A percentile compares a stretch with the other conserved stretches of the same genome.
These are phyloP conservation scores for Lucifuga dentata DNA, from an alignment of 2,113 vertebrate species.

Conservation along the genomic window DNA sequence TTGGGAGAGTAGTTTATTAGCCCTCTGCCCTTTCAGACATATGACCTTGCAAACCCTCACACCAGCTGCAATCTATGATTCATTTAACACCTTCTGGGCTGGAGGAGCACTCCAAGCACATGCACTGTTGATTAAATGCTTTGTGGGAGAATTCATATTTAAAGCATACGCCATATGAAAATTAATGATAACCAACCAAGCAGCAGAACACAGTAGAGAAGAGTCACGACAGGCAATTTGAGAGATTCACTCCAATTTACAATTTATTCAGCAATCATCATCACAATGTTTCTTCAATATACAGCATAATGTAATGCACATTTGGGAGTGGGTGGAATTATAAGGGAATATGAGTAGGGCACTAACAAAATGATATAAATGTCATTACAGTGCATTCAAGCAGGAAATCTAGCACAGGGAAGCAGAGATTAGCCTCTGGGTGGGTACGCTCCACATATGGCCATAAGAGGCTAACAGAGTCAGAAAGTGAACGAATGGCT, in stretches of 20 bases:
- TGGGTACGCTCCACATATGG: conserved; percentile 68
- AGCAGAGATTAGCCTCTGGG: conserved; percentile 75
- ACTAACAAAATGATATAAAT: conserved; percentile 77
- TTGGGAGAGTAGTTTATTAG: conserved; percentile 70
- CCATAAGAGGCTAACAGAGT: conserved; percentile 67
- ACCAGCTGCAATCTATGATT: conserved; percentile 78
- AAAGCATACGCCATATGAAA: conserved; percentile 76
- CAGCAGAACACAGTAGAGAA: conserved; percentile 61
- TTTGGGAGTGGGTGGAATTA: conserved; percentile 72
- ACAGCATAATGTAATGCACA: conserved; percentile 68
- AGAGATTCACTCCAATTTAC: conserved; percentile 69
- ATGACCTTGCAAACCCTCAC: conserved; percentile 71
- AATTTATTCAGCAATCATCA: conserved; percentile 75
- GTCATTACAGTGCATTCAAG: conserved; percentile 81
- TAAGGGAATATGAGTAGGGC: conserved; percentile 68
- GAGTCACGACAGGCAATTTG: conserved; percentile 63
- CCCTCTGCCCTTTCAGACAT: conserved; percentile 69
- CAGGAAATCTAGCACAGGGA: conserved; percentile 76
- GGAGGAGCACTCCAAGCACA: conserved; percentile 57
- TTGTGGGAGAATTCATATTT: conserved; percentile 77
- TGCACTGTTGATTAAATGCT: conserved; percentile 74
- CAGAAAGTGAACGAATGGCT: conserved; percentile 61
- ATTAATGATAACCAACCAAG: conserved; percentile 73
- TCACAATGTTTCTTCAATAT: conserved; percentile 65
- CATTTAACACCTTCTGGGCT: conserved; percentile 77